Evolutionary conservation across 2,888 invertebrate genomes (phyloP).

Genomic region (Leptodirus hochenwartii): DNA sequence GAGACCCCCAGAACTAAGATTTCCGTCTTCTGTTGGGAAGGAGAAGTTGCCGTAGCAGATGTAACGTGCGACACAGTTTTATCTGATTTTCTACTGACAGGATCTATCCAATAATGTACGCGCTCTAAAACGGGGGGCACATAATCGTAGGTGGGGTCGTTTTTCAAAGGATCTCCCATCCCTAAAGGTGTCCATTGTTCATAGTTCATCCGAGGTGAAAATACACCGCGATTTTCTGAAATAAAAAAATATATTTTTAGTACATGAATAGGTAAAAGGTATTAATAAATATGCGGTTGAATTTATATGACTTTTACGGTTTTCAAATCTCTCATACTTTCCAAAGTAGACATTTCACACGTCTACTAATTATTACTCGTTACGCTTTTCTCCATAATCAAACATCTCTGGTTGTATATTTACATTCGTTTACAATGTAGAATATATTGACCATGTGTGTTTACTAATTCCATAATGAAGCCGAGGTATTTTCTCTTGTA

Average conservation of each 20-base stretch:
- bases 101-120: constrained; percentile 66
- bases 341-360: too few species aligned
- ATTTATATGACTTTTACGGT: too few species aligned
- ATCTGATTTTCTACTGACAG: constrained; percentile 37
- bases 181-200: constrained; percentile 75
- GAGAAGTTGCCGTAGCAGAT: not conserved
- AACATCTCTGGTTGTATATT: too few species aligned
- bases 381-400: too few species aligned
- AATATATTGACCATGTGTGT: too few species aligned
- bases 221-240: constrained; percentile 26
- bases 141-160: constrained; percentile 73
- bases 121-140: constrained; percentile 63
- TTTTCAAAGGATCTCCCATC: constrained; percentile 62
- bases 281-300: constrained; percentile 8
- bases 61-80: constrained; percentile 24
- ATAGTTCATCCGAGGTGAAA: constrained; percentile 63
- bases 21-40: constrained; percentile 36
- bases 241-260: constrained; percentile 13
- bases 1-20: constrained; percentile 50
- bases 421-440: too few species aligned
- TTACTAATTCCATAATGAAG: too few species aligned
- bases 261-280: constrained; percentile 9
- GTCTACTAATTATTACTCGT: too few species aligned
- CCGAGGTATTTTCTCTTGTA: too few species aligned
- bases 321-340: too few species aligned